Percentiles rank a stretch among this genome's conserved stretches.
Conservation (phyloP, 92 coral and sea anemone genomes). For the Muricea muricata region DNA sequence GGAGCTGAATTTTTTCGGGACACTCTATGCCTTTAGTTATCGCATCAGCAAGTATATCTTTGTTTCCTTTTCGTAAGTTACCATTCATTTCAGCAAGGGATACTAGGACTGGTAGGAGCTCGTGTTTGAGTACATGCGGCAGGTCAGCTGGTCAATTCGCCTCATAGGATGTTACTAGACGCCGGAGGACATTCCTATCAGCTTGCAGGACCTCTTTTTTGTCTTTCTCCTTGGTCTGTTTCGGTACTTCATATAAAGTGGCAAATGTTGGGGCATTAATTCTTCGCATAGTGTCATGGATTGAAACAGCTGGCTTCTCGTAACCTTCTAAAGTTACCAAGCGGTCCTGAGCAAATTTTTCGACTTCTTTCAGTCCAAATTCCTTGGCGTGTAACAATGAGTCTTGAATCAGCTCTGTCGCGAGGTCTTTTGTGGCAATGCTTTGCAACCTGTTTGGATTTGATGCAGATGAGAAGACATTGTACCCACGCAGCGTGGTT, state of each 20-base stretch:
- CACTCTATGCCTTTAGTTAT: slow-evolving; percentile 62
- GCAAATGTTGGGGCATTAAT: slow-evolving; percentile 72
- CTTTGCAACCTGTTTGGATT: slow-evolving; percentile 69
- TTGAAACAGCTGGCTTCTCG: neutral
- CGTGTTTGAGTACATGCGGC: slow-evolving; percentile 41
- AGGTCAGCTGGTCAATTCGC: slow-evolving; percentile 68
- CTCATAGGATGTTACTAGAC: slow-evolving; percentile 63
- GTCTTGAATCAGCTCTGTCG: slow-evolving; percentile 58
- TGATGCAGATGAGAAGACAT: slow-evolving; percentile 58
- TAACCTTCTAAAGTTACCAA: neutral
- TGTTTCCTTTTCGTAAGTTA: slow-evolving; percentile 62
- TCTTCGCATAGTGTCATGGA: slow-evolving; percentile 41
- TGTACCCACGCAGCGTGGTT: slow-evolving; percentile 47
- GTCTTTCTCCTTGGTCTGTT: slow-evolving; percentile 60
- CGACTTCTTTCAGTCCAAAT: slow-evolving; percentile 61
- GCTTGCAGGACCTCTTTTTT: slow-evolving; percentile 57
- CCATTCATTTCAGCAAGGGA: slow-evolving; percentile 71
- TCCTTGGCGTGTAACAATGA: slow-evolving; percentile 60
- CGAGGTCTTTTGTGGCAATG: slow-evolving; percentile 76
- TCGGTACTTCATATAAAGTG: slow-evolving; percentile 60
- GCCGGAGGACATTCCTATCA: slow-evolving; percentile 64
- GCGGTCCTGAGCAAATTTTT: slow-evolving; percentile 65
- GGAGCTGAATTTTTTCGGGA: too few species aligned
- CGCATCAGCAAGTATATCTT: slow-evolving; percentile 58
- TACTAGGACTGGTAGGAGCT: slow-evolving; percentile 62